These are phyloP conservation scores for Drosophila antonietae DNA, from an alignment of 2,888 invertebrate species.

Conservation along the genomic window DNA sequence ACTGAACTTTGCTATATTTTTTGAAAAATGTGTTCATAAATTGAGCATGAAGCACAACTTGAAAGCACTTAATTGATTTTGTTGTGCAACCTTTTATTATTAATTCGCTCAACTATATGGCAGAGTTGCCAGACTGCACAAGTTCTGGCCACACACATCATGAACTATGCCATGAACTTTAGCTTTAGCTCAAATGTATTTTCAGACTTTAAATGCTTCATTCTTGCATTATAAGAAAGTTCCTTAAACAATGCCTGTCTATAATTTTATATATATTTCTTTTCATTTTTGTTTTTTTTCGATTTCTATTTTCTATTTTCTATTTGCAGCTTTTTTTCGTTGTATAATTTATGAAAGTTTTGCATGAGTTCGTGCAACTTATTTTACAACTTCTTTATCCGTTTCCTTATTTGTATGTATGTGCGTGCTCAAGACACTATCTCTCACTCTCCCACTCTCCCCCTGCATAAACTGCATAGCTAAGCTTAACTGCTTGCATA, in stretches of 20 bases:
- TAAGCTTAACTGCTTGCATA: constrained; percentile 64
- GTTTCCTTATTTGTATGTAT: constrained; percentile 61
- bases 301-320: constrained; percentile 19
- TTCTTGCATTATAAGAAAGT: background rate
- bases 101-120: background rate
- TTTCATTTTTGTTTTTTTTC: constrained; percentile 5
- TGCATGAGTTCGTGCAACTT: constrained; percentile 62
- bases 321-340: constrained; percentile 24
- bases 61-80: background rate
- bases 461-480: constrained; percentile 39
- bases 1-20: background rate
- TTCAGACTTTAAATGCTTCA: background rate
- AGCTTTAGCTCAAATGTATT: background rate
- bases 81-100: too few species aligned
- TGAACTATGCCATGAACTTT: constrained; percentile 2
- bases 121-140: background rate
- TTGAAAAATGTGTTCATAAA: background rate
- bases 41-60: background rate
- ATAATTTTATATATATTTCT: constrained; percentile 9
- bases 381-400: constrained; percentile 74
- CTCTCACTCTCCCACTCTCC: constrained; percentile 26
- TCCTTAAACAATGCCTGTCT: background rate
- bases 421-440: constrained; percentile 59
- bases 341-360: constrained; percentile 56
- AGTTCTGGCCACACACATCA: background rate